Percentiles rank a stretch among this genome's conserved stretches.
phyloP scores from a whole-genome alignment of 2,797 vertebrate species.

The Vultur gryphus region DNA sequence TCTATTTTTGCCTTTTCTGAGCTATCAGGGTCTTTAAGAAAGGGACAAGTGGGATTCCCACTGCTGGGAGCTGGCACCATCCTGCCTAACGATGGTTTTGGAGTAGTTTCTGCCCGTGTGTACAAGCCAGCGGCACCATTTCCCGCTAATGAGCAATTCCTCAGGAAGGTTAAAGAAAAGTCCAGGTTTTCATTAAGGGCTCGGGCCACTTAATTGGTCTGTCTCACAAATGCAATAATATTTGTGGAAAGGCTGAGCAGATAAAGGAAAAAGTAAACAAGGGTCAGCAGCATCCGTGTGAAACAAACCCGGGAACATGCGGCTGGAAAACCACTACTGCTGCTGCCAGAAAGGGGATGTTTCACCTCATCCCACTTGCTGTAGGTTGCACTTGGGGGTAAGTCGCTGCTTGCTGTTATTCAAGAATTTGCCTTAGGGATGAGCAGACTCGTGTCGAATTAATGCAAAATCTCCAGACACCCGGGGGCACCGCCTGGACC shows the following conservation, averaged over 20 bases:
- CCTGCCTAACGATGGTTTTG: not conserved
- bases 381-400: not conserved
- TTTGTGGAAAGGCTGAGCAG: not conserved
- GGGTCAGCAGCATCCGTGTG: not conserved
- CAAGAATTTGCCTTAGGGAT: not conserved
- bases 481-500: rapidly evolving
- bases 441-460: not conserved
- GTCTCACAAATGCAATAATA: slow-evolving; percentile 16
- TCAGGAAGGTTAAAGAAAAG: slow-evolving; percentile 22
- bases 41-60: not conserved
- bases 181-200: slow-evolving; percentile 48
- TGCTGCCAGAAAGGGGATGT: not conserved
- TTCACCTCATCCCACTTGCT: not conserved
- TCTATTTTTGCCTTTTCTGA: not conserved
- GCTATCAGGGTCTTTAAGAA: not conserved
- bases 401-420: not conserved
- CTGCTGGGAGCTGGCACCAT: not conserved
- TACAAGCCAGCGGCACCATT: not conserved
- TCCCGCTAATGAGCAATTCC: not conserved
- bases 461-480: not conserved
- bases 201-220: not conserved
- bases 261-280: slow-evolving; percentile 47
- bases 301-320: not conserved
- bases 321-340: not conserved
- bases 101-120: not conserved